A percentile compares a stretch with the other conserved stretches of the same genome.
Conservation (phyloP, 2,113 vertebrate species). For the Crotalus horridus region DNA sequence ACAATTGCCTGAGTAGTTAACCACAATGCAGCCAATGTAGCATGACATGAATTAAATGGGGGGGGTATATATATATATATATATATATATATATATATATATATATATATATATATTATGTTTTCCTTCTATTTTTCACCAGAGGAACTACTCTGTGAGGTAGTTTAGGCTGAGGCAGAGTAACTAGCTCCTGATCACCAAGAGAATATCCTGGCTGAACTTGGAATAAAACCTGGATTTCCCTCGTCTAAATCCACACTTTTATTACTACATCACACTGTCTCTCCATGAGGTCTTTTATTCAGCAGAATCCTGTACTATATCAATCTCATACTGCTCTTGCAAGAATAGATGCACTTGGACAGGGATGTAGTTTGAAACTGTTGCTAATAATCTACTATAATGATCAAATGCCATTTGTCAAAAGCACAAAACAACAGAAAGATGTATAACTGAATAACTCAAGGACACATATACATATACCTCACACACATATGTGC, state of each 20-base stretch:
- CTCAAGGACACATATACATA: background rate
- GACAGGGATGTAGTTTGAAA: background rate
- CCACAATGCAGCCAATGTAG: background rate
- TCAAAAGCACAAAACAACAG: background rate
- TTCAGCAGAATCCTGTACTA: background rate
- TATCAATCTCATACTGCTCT: background rate
- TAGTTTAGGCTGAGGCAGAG: background rate
- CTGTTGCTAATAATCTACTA: background rate
- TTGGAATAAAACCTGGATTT: background rate
- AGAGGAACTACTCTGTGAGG: background rate
- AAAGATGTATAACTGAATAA: background rate
- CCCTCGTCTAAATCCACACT: background rate
- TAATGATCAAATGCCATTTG: background rate
- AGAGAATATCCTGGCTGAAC: background rate
- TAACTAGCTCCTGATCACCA: background rate
- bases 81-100: too few relatives aligned
- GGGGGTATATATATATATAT: too few relatives aligned
- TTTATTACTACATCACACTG: background rate
- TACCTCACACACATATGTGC: background rate
- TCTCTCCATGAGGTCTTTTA: background rate
- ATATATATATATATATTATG: background rate
- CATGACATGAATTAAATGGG: background rate
- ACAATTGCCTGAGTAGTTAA: background rate
- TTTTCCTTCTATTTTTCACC: background rate
- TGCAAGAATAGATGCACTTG: background rate